phyloP scores from a whole-genome alignment of 1,140 invertebrate genomes.

The Drosophila nigrodunni region DNA sequence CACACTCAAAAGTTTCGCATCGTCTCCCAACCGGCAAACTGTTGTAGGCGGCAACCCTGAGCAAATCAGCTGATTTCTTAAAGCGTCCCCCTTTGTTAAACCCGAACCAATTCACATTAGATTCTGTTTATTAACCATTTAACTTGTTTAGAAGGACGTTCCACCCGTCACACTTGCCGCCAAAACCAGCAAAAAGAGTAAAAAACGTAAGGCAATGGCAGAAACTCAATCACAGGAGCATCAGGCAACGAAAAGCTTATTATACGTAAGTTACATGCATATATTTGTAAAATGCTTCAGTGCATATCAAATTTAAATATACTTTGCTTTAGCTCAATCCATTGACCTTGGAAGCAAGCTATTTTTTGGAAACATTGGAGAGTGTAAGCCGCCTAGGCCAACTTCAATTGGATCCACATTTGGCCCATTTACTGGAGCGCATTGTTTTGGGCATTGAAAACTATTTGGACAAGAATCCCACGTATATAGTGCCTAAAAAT shows the following conservation, averaged over 20 bases:
- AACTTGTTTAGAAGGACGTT: conserved; percentile 27
- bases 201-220: conserved; percentile 58
- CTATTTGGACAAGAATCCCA: conserved; percentile 64
- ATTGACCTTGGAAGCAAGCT: conserved; percentile 67
- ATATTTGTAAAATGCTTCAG: not conserved
- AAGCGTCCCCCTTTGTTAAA: conserved; percentile 33
- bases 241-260: conserved; percentile 23
- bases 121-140: conserved; percentile 11
- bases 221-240: conserved; percentile 23
- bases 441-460: conserved; percentile 68
- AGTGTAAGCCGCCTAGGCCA: conserved; percentile 29
- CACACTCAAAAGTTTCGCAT: conserved; percentile 10
- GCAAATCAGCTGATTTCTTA: conserved; percentile 51
- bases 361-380: conserved; percentile 65
- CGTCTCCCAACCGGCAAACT: conserved; percentile 31
- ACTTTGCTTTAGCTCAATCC: conserved; percentile 63
- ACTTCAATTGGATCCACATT: conserved; percentile 60
- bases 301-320: not conserved
- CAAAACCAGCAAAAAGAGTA: conserved; percentile 41
- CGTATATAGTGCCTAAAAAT: conserved; percentile 48
- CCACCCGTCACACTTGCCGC: not conserved
- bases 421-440: conserved; percentile 56
- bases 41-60: conserved; percentile 50
- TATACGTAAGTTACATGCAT: conserved; percentile 55
- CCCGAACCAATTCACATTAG: not conserved